These are phyloP conservation scores for Enteromius anoplus DNA, from an alignment of 2,797 vertebrate genomes.

Conservation along the genomic window DNA sequence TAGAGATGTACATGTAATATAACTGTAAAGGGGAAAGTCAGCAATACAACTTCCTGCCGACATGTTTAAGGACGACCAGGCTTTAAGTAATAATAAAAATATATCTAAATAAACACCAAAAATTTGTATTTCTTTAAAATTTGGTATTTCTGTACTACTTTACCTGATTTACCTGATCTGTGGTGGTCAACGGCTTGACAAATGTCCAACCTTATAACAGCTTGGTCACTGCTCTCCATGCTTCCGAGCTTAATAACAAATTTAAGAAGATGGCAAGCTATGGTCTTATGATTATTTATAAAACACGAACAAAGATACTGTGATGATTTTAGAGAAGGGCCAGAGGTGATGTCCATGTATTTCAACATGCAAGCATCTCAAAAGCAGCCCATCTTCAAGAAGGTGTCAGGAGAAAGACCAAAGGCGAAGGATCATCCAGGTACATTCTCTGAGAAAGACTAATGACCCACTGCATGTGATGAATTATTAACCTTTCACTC, in stretches of 20 bases:
- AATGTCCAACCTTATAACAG: conserved; percentile 18
- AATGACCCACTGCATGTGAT: not conserved
- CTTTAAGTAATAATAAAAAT: not conserved
- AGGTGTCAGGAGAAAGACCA: not conserved
- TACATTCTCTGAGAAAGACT: not conserved
- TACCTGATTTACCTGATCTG: not conserved
- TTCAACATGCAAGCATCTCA: conserved; percentile 31
- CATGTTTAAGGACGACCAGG: not conserved
- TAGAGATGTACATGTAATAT: not conserved
- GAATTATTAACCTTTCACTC: not conserved
- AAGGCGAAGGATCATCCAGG: not conserved
- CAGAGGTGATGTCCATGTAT: conserved; percentile 8
- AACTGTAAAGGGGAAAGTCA: not conserved
- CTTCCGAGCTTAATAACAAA: conserved; percentile 26
- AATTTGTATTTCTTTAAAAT: not conserved
- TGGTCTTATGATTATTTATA: not conserved
- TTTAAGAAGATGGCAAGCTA: conserved; percentile 48
- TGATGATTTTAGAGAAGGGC: conserved; percentile 29
- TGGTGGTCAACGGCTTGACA: conserved; percentile 7
- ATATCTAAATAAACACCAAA: not conserved
- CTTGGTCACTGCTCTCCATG: not conserved
- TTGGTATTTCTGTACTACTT: not conserved
- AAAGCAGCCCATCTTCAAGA: not conserved
- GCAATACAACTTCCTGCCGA: not conserved
- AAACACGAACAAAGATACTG: not conserved